phyloP scores from a whole-genome alignment of 2,888 invertebrate genomes.

The Entomobrya proxima region DNA sequence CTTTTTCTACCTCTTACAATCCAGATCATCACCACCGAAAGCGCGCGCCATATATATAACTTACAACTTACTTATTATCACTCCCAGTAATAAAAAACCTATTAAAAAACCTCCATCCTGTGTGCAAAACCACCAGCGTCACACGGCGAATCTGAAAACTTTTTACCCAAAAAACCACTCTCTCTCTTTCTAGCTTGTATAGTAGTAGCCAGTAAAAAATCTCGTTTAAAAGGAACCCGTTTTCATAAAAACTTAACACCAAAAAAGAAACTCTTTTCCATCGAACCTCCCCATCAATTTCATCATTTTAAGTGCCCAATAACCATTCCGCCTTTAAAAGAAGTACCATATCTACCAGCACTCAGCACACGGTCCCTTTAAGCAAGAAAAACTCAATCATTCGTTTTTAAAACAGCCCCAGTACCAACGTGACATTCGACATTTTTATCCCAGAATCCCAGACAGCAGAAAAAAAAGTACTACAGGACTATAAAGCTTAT shows the following conservation, averaged over 20 bases:
- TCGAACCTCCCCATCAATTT: constrained; percentile 17
- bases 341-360: neutral
- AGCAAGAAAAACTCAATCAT: constrained; percentile 2
- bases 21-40: neutral
- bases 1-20: no score
- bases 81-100: constrained; percentile 19
- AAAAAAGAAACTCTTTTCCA: no score
- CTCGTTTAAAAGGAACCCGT: no score
- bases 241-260: no score
- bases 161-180: no score
- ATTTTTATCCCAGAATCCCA: no score
- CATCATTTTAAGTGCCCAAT: constrained; percentile 49
- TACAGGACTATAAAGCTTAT: neutral
- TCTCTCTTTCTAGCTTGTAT: no score
- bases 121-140: no score
- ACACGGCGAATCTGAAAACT: no score
- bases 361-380: neutral
- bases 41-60: neutral
- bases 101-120: constrained; percentile 30
- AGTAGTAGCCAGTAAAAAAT: no score
- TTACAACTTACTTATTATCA: neutral
- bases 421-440: constrained; percentile 26
- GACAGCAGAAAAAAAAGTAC: no score
- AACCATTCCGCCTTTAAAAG: constrained; percentile 14
- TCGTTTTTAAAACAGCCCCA: neutral